Evolutionary conservation across 2,113 vertebrate genomes (phyloP).

Genomic region (Mugil cephalus): DNA sequence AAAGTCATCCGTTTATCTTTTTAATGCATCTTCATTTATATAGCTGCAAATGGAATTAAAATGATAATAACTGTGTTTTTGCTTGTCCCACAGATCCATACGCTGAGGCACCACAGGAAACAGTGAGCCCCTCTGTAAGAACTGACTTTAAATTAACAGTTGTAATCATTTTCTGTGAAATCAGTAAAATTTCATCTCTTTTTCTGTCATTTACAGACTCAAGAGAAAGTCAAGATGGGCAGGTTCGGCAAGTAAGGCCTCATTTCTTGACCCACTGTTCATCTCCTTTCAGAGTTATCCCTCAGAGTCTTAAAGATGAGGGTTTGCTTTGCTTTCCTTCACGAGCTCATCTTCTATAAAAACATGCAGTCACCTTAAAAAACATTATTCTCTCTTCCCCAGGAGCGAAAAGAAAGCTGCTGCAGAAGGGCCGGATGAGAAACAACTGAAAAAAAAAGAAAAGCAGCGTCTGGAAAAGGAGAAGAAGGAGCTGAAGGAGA

Average conservation of each 20-base stretch:
- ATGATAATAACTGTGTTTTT: background rate
- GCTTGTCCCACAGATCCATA: conserved; percentile 80
- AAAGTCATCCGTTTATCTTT: too few relatives aligned
- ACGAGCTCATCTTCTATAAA: conserved; percentile 7
- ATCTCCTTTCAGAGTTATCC: background rate
- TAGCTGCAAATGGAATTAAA: too few relatives aligned
- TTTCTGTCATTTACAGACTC: conserved; percentile 67
- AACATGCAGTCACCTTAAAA: conserved; percentile 7
- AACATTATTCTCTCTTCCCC: conserved; percentile 21
- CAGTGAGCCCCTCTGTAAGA: conserved; percentile 52
- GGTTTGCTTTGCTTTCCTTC: background rate
- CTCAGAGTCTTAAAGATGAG: background rate
- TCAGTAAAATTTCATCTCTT: conserved; percentile 17
- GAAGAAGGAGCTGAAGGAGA: conserved; percentile 79
- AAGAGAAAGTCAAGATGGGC: conserved; percentile 63
- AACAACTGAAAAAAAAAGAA: conserved; percentile 82
- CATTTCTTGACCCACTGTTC: conserved; percentile 18
- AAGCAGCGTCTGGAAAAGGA: conserved; percentile 82
- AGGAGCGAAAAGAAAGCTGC: conserved; percentile 70
- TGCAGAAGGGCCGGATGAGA: conserved; percentile 70
- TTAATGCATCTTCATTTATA: too few relatives aligned
- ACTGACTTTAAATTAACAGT: background rate
- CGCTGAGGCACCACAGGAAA: conserved; percentile 42
- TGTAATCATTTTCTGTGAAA: background rate
- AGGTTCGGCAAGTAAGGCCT: conserved; percentile 77